Evolutionary conservation across 2,888 invertebrate genomes (phyloP).

Genomic region (Oxytorus armatus): DNA sequence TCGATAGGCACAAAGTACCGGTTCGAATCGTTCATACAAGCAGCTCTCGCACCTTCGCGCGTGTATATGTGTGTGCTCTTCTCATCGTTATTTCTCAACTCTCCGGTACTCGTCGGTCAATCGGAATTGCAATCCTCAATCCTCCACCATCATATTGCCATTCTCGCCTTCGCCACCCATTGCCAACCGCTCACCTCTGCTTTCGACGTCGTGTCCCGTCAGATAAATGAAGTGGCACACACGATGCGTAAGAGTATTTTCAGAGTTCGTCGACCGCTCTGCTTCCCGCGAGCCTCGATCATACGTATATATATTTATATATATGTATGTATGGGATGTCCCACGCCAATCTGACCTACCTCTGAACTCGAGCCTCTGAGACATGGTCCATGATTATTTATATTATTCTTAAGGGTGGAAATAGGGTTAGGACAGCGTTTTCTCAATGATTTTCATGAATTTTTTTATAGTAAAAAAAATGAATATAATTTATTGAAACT

Average conservation of each 20-base stretch:
- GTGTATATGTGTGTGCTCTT: constrained; percentile 21
- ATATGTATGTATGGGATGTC: constrained; percentile 16
- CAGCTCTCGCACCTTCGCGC: constrained; percentile 18
- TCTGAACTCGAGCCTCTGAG: neutral
- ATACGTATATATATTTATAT: neutral
- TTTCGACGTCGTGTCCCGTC: constrained; percentile 67
- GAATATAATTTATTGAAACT: too few relatives aligned
- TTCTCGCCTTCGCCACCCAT: constrained; percentile 26
- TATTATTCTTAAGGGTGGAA: neutral
- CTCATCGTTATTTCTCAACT: constrained; percentile 12
- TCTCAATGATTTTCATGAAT: too few relatives aligned
- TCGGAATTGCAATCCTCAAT: constrained; percentile 58
- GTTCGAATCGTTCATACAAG: constrained; percentile 33
- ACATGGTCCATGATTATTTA: neutral
- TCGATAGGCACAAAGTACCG: constrained; percentile 35
- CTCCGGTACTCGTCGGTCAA: constrained; percentile 54
- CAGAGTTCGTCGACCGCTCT: constrained; percentile 78
- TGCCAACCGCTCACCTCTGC: constrained; percentile 57
- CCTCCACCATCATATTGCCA: constrained; percentile 31
- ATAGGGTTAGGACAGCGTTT: too few relatives aligned
- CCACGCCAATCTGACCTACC: neutral
- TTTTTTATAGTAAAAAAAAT: too few relatives aligned
- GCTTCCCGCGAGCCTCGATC: constrained; percentile 72
- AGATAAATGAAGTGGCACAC: constrained; percentile 79
- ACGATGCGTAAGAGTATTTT: constrained; percentile 79